Percentiles rank a stretch among this genome's conserved stretches.
Evolutionary conservation across 2,888 invertebrate species (phyloP).

Genomic region (Apotomis capreana): DNA sequence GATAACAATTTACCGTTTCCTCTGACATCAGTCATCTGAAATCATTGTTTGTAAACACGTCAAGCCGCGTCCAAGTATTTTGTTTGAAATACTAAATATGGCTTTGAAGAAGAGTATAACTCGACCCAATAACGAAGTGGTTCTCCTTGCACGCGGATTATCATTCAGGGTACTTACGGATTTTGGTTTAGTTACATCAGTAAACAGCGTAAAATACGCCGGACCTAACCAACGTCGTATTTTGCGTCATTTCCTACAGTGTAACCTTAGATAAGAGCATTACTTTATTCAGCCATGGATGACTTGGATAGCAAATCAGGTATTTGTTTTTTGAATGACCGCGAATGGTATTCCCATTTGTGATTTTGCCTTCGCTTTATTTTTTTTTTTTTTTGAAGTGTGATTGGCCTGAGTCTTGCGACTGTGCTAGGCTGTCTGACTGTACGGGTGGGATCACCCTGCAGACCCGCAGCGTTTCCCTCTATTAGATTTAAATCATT

Average conservation of each 20-base stretch:
- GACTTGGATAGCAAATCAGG: neutral
- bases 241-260: slow-evolving; percentile 58
- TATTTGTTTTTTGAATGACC: neutral
- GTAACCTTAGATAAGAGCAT: slow-evolving; percentile 26
- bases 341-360: too few species aligned
- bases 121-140: neutral
- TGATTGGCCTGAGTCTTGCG: too few species aligned
- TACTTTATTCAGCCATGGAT: slow-evolving; percentile 19
- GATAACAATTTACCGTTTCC: slow-evolving; percentile 32
- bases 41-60: slow-evolving; percentile 47
- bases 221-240: slow-evolving; percentile 36
- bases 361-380: too few species aligned
- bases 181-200: neutral
- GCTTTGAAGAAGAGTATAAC: slow-evolving; percentile 31
- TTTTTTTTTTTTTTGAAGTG: too few species aligned
- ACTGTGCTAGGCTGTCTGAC: too few species aligned
- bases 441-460: too few species aligned
- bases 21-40: slow-evolving; percentile 46
- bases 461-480: too few species aligned
- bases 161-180: neutral
- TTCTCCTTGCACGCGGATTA: neutral
- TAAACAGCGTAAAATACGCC: slow-evolving; percentile 52
- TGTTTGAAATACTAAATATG: slow-evolving; percentile 50
- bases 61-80: slow-evolving; percentile 38
- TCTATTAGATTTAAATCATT: too few species aligned